phyloP scores from a whole-genome alignment of 2,797 vertebrate genomes.

The Sebastes vulpes region DNA sequence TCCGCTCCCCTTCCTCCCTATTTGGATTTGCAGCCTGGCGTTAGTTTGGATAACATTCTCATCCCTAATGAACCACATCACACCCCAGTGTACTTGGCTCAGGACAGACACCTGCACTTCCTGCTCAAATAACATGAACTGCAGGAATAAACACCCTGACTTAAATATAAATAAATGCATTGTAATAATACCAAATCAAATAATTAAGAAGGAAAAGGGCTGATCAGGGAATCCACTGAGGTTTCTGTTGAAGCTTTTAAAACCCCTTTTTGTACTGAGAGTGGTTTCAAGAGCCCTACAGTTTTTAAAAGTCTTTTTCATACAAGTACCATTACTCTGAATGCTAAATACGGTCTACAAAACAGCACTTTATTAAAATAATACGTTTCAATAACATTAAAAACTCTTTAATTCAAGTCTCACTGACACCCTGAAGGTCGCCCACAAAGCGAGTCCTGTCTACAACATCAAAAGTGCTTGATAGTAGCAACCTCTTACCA shows the following conservation, averaged over 20 bases:
- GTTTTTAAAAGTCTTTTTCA: background rate
- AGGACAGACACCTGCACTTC: background rate
- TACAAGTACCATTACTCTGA: background rate
- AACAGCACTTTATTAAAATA: background rate
- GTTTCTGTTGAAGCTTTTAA: background rate
- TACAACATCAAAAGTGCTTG: background rate
- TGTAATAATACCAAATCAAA: background rate
- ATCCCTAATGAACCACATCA: slow-evolving; percentile 7
- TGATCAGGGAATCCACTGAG: background rate
- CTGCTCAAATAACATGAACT: slow-evolving; percentile 10
- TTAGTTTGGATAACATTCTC: slow-evolving; percentile 39
- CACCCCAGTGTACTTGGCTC: slow-evolving; percentile 14
- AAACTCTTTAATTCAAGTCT: background rate
- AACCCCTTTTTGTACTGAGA: background rate
- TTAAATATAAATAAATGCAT: background rate
- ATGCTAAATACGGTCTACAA: background rate
- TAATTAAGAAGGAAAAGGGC: background rate
- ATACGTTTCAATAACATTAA: background rate
- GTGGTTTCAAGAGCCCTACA: background rate
- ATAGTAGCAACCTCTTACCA: background rate
- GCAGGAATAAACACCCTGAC: background rate
- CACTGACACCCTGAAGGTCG: background rate
- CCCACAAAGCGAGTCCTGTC: background rate
- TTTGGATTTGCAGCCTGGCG: slow-evolving; percentile 12
- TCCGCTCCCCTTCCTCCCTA: background rate